Conservation (phyloP, 2,797 vertebrate species). For the Esox lucius region DNA sequence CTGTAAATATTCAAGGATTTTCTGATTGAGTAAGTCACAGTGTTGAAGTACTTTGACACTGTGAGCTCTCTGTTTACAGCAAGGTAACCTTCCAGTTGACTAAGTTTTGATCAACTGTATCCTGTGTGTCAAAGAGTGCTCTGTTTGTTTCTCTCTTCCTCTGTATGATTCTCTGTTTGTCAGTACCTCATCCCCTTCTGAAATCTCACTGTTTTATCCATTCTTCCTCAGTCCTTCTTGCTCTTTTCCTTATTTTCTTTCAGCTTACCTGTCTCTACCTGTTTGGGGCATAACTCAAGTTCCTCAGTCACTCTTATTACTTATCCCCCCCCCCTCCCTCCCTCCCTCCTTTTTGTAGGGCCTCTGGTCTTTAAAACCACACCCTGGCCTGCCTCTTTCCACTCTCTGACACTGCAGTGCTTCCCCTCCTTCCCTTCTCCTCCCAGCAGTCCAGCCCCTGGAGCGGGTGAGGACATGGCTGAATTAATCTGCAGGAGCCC, state of each 20-base stretch:
- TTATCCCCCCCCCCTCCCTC: background rate
- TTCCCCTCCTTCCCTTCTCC: background rate
- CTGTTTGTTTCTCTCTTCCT: background rate
- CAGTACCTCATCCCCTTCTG: background rate
- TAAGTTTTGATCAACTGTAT: too few relatives aligned
- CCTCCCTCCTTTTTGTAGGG: background rate
- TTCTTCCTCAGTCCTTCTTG: background rate
- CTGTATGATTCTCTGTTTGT: background rate
- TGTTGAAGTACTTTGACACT: too few relatives aligned
- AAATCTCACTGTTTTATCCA: background rate
- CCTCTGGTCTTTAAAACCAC: background rate
- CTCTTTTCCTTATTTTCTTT: background rate
- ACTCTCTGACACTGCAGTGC: background rate
- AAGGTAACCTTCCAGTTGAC: too few relatives aligned
- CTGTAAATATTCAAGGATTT: too few relatives aligned
- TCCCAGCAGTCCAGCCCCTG: background rate
- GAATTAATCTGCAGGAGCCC: background rate
- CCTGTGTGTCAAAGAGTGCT: too few relatives aligned
- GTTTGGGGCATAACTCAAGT: constrained; percentile 40
- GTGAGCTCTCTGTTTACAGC: too few relatives aligned
- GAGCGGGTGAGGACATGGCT: background rate
- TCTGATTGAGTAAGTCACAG: too few relatives aligned
- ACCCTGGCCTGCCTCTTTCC: constrained; percentile 1
- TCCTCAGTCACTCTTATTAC: constrained; percentile 20
- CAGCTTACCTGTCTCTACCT: constrained; percentile 37